These are phyloP conservation scores for Burhinus oedicnemus DNA, from an alignment of 2,113 vertebrate genomes.

Conservation along the genomic window DNA sequence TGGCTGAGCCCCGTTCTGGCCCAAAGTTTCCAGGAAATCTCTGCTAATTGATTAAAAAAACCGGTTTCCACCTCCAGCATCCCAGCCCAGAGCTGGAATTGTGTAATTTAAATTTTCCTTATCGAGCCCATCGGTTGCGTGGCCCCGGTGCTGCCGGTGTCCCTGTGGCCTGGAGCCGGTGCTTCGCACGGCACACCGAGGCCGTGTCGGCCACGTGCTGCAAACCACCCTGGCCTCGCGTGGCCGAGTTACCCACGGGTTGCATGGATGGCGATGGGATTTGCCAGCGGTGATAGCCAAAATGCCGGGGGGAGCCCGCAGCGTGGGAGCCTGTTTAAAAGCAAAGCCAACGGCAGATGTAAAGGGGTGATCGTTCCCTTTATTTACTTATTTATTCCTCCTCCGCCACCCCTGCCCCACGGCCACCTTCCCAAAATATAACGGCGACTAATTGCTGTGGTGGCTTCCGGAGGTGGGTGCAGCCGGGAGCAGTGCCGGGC, in stretches of 20 bases:
- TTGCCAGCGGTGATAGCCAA: rapidly evolving
- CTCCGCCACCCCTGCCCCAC: neutral
- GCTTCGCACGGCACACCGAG: rapidly evolving
- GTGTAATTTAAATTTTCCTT: neutral
- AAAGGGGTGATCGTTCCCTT: neutral
- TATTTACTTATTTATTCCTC: neutral
- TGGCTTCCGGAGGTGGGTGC: neutral
- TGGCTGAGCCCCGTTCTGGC: neutral
- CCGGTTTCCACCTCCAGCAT: neutral
- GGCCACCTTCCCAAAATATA: neutral
- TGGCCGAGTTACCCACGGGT: neutral
- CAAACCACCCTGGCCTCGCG: rapidly evolving
- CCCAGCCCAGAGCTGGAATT: neutral
- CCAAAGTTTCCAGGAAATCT: neutral
- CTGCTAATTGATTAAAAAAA: neutral
- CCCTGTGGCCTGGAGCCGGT: neutral
- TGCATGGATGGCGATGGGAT: neutral
- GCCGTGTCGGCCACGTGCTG: rapidly evolving
- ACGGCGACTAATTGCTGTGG: neutral
- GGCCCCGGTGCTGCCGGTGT: neutral
- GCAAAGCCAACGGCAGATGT: neutral
- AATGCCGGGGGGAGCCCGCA: neutral
- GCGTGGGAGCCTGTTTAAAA: rapidly evolving
- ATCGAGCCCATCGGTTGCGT: neutral
- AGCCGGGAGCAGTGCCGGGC: neutral